These are phyloP conservation scores for Cololabis saira DNA, from an alignment of 2,113 vertebrate genomes.

Conservation along the genomic window DNA sequence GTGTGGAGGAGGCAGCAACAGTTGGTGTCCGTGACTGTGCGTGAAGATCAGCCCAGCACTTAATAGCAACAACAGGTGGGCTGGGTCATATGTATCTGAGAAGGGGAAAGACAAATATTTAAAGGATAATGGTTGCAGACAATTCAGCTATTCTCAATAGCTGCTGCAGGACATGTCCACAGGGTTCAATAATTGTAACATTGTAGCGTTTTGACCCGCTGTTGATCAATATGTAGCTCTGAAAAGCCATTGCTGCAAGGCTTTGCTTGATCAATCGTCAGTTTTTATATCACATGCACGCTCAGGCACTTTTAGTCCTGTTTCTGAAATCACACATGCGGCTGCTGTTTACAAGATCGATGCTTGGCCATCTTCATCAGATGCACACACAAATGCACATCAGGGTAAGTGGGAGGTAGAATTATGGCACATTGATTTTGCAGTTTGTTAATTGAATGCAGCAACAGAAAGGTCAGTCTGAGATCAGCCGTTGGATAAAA, in stretches of 20 bases:
- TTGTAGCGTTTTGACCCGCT: constrained; percentile 47
- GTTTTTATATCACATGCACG: constrained; percentile 36
- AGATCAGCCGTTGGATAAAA: constrained; percentile 46
- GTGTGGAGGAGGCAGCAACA: constrained; percentile 40
- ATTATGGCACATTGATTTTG: constrained; percentile 66
- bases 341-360: constrained; percentile 48
- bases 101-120: constrained; percentile 21
- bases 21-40: constrained; percentile 28
- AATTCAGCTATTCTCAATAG: not conserved
- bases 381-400: constrained; percentile 27
- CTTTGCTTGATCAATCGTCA: constrained; percentile 48
- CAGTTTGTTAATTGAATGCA: constrained; percentile 55
- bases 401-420: constrained; percentile 32
- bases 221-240: constrained; percentile 51
- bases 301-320: not conserved
- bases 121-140: constrained; percentile 4
- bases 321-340: constrained; percentile 15
- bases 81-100: constrained; percentile 29
- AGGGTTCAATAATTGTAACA: constrained; percentile 27
- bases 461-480: constrained; percentile 57
- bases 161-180: constrained; percentile 22
- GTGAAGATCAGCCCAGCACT: constrained; percentile 31
- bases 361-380: constrained; percentile 30
- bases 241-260: constrained; percentile 20
- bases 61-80: constrained; percentile 67